A percentile compares a stretch with the other conserved stretches of the same genome.
Evolutionary conservation across 2,888 invertebrate genomes (phyloP).

Genomic region (Eledona agricola): DNA sequence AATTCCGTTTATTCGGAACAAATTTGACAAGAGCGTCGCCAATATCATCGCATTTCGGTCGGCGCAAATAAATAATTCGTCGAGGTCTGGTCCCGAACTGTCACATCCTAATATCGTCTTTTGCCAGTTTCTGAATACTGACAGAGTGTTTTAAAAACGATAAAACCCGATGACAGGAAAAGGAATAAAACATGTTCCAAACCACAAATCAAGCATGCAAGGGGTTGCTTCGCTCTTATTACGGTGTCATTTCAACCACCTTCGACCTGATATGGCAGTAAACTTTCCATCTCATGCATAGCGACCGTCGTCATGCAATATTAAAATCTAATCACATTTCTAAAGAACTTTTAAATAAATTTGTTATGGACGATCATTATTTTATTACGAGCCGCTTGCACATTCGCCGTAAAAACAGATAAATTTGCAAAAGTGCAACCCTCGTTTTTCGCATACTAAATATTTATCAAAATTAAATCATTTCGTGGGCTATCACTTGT

Average conservation of each 20-base stretch:
- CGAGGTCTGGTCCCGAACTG: slow-evolving; percentile 12
- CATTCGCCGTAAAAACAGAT: slow-evolving; percentile 46
- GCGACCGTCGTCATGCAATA: slow-evolving; percentile 54
- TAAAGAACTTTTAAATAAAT: slow-evolving; percentile 55
- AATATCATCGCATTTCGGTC: too few species aligned
- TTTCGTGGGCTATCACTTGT: too few species aligned
- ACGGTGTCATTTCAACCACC: slow-evolving; percentile 42
- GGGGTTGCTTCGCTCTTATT: slow-evolving; percentile 44
- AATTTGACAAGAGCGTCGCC: too few species aligned
- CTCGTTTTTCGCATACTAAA: too few species aligned
- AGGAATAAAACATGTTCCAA: slow-evolving; percentile 41
- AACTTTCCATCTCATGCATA: slow-evolving; percentile 54
- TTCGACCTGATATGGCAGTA: slow-evolving; percentile 50
- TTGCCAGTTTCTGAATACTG: slow-evolving; percentile 37
- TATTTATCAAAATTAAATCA: too few species aligned
- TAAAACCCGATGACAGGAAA: slow-evolving; percentile 42
- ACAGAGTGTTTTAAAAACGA: slow-evolving; percentile 44
- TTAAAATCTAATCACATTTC: slow-evolving; percentile 61
- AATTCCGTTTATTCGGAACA: too few species aligned
- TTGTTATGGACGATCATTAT: slow-evolving; percentile 47
- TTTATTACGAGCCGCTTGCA: slow-evolving; percentile 49
- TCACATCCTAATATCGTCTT: slow-evolving; percentile 21
- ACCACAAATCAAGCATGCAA: slow-evolving; percentile 48
- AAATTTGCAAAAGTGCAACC: too few species aligned
- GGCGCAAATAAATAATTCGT: slow-evolving; percentile 18